Evolutionary conservation across 2,797 vertebrate species (phyloP).

Genomic region (Artibeus jamaicensis): DNA sequence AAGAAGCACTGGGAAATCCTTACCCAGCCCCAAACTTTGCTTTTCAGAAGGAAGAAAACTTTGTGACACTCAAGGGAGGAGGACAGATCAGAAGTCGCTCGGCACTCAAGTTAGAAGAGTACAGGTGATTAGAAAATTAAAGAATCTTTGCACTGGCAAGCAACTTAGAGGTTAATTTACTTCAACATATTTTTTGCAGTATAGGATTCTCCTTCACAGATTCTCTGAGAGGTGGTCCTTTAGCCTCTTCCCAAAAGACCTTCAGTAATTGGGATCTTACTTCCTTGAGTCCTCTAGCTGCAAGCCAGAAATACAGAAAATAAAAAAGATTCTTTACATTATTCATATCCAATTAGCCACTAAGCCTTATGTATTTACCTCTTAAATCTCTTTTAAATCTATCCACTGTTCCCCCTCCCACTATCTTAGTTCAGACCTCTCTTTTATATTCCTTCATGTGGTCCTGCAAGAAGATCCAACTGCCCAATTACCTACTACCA

Average conservation of each 20-base stretch:
- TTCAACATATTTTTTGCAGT: not conserved
- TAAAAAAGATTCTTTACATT: not conserved
- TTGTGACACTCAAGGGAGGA: not conserved
- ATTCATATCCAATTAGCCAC: not conserved
- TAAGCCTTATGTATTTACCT: not conserved
- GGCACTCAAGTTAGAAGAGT: not conserved
- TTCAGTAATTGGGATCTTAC: not conserved
- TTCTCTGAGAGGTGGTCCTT: not conserved
- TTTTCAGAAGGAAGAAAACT: slow-evolving; percentile 32
- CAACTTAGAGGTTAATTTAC: not conserved
- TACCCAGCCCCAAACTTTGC: not conserved
- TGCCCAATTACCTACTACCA: not conserved
- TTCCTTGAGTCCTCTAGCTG: not conserved
- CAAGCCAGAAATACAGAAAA: not conserved
- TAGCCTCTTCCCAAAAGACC: not conserved
- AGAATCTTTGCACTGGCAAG: not conserved
- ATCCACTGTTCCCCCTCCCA: not conserved
- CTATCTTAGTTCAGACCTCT: not conserved
- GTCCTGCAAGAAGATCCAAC: not conserved
- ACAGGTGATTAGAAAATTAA: not conserved
- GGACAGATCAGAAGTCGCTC: not conserved
- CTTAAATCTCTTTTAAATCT: not conserved
- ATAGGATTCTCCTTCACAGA: not conserved
- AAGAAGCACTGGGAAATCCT: not conserved
- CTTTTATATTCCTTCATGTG: not conserved